These are phyloP conservation scores for Ochropleura leucogaster DNA, from an alignment of 2,888 invertebrate species.

Conservation along the genomic window DNA sequence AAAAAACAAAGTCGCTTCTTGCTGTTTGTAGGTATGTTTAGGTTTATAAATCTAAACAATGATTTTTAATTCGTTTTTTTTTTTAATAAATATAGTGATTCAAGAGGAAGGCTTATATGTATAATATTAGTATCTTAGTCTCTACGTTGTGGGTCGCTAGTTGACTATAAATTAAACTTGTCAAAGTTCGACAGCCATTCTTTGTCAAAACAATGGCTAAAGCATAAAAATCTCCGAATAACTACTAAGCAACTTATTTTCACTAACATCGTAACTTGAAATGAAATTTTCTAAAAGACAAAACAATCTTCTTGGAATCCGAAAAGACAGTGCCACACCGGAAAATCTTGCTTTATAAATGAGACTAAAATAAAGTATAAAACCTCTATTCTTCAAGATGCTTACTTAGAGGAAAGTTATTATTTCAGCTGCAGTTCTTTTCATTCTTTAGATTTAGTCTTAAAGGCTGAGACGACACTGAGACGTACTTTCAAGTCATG, in stretches of 20 bases:
- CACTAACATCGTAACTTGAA: background rate
- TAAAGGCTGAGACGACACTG: background rate
- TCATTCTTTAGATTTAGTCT: background rate
- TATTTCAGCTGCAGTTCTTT: conserved; percentile 26
- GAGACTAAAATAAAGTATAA: background rate
- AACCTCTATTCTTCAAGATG: conserved; percentile 4
- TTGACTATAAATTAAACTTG: too few relatives aligned
- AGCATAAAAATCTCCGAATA: background rate
- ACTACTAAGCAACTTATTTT: background rate
- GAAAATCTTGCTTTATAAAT: conserved; percentile 7
- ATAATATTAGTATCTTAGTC: too few relatives aligned
- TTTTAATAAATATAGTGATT: too few relatives aligned
- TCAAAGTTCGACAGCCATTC: background rate
- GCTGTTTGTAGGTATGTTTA: too few relatives aligned
- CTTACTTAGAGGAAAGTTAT: conserved; percentile 8
- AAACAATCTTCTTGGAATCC: background rate
- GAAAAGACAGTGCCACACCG: background rate
- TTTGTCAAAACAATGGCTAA: background rate
- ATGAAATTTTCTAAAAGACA: conserved; percentile 11
- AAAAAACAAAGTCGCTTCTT: too few relatives aligned
- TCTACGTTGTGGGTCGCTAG: too few relatives aligned
- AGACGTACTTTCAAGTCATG: conserved; percentile 11
- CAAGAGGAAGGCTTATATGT: too few relatives aligned
- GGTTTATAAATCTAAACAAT: too few relatives aligned
- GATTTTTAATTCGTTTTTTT: too few relatives aligned